Evolutionary conservation across 1,140 invertebrate genomes (phyloP).

Genomic region (Oncopodura yosiiana): DNA sequence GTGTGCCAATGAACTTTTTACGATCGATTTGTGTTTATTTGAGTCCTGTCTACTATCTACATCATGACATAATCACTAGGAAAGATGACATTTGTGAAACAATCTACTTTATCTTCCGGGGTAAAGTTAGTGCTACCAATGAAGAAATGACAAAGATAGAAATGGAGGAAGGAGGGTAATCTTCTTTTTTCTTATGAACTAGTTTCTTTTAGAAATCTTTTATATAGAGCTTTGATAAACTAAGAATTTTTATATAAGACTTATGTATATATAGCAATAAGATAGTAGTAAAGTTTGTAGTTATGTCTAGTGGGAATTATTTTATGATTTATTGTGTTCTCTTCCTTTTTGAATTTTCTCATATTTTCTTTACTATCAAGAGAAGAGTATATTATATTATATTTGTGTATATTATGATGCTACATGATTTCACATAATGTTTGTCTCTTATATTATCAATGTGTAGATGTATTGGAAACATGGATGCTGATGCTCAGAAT

Average conservation of each 20-base stretch:
- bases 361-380: too few relatives aligned
- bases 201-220: not conserved
- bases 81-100: slow-evolving; percentile 9
- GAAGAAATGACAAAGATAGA: not conserved
- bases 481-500: not conserved
- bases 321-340: too few relatives aligned
- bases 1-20: slow-evolving; percentile 1
- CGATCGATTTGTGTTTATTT: slow-evolving; percentile 7
- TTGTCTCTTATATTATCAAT: too few relatives aligned
- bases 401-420: too few relatives aligned
- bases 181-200: not conserved
- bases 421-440: too few relatives aligned
- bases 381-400: too few relatives aligned
- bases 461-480: not conserved
- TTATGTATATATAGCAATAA: too few relatives aligned
- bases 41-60: slow-evolving; percentile 5
- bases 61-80: slow-evolving; percentile 11
- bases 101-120: slow-evolving; percentile 15
- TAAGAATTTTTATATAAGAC: too few relatives aligned
- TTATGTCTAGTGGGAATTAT: too few relatives aligned
- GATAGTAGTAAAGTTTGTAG: too few relatives aligned
- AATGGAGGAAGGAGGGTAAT: slow-evolving; percentile 3
- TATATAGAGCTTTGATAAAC: too few relatives aligned
- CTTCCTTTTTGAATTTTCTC: too few relatives aligned
- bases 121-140: not conserved